Evolutionary conservation across 2,888 invertebrate species (phyloP).

Genomic region (Ennomos fuscantarius): DNA sequence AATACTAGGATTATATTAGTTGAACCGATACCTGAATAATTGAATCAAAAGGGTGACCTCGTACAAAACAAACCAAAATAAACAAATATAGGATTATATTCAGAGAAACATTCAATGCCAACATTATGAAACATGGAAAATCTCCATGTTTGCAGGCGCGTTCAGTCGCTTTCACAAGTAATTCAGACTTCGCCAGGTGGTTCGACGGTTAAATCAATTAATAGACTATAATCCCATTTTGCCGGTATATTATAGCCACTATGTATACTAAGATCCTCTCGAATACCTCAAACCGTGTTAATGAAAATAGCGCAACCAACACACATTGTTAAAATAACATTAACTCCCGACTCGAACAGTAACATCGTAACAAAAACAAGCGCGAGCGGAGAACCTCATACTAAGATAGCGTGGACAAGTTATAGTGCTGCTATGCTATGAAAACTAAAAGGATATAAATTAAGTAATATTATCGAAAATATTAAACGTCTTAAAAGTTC

Average conservation of each 20-base stretch:
- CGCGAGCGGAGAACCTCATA: conserved; percentile 33
- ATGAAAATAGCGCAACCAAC: conserved; percentile 72
- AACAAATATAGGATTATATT: conserved; percentile 85
- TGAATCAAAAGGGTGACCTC: conserved; percentile 40
- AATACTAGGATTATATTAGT: neutral
- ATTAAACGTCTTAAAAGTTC: conserved; percentile 75
- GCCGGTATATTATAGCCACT: conserved; percentile 70
- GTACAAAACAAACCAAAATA: conserved; percentile 77
- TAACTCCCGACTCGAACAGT: conserved; percentile 45
- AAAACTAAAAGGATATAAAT: conserved; percentile 60
- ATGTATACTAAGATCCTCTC: conserved; percentile 68
- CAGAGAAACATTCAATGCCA: conserved; percentile 82
- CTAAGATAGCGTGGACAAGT: conserved; percentile 42
- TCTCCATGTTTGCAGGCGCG: conserved; percentile 58
- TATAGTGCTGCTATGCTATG: conserved; percentile 37
- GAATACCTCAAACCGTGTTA: conserved; percentile 77
- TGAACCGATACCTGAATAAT: neutral
- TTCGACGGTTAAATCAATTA: conserved; percentile 54
- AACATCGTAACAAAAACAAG: conserved; percentile 31
- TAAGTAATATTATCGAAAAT: conserved; percentile 60
- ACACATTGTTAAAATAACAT: conserved; percentile 68
- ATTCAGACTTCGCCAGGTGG: conserved; percentile 50
- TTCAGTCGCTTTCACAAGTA: conserved; percentile 56
- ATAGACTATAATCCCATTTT: conserved; percentile 74
- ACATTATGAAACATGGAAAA: conserved; percentile 69